Conservation (phyloP, 1,140 invertebrate genomes). For the Helicoverpa zea region DNA sequence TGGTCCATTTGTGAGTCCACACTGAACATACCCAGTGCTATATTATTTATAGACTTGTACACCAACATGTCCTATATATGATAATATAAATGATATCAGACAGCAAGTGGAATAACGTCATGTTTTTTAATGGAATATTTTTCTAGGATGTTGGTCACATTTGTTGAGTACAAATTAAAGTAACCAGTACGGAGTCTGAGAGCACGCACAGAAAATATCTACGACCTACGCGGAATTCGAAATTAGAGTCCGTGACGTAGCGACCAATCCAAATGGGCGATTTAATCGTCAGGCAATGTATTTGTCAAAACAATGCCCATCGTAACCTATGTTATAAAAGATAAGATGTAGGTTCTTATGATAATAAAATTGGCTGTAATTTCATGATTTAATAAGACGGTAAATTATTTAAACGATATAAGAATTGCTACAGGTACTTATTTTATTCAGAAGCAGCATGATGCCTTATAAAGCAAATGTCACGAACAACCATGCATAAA, state of each 20-base stretch:
- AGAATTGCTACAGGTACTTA: neutral
- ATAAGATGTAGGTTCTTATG: neutral
- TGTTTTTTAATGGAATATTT: constrained; percentile 39
- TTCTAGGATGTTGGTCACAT: constrained; percentile 23
- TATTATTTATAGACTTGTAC: no score
- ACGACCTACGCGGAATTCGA: constrained; percentile 40
- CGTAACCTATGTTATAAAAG: neutral
- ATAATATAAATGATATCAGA: neutral
- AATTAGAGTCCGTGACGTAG: constrained; percentile 32
- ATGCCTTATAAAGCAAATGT: constrained; percentile 23
- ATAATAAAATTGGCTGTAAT: neutral
- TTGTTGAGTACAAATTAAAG: constrained; percentile 34
- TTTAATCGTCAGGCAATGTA: constrained; percentile 17
- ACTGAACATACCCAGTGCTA: neutral
- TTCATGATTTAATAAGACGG: neutral
- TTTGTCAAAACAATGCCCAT: constrained; percentile 18
- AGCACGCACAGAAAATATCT: constrained; percentile 29
- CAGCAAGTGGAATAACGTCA: neutral
- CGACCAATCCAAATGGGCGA: constrained; percentile 1
- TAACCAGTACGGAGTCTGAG: constrained; percentile 7
- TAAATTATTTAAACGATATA: neutral
- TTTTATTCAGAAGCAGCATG: neutral
- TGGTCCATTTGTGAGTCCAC: neutral
- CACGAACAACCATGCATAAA: constrained; percentile 23
- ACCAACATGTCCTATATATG: neutral